phyloP scores from a whole-genome alignment of 1,140 invertebrate species.

The Formica exsecta region DNA sequence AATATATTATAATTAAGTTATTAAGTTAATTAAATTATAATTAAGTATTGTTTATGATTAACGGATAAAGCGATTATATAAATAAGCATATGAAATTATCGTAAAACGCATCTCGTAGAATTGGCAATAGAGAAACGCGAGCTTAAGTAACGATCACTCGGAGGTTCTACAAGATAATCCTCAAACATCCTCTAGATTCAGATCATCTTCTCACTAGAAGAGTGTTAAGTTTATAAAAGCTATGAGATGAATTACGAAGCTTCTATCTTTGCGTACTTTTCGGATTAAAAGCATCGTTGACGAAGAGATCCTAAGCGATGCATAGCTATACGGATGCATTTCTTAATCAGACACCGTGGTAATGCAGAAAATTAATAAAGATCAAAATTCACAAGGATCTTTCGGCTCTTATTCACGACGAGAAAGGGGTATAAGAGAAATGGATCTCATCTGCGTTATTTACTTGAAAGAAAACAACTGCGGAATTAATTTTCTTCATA shows the following conservation, averaged over 20 bases:
- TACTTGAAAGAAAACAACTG: background rate
- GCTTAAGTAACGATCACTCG: background rate
- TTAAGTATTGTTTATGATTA: background rate
- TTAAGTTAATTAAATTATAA: no score
- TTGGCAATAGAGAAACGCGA: background rate
- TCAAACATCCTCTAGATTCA: background rate
- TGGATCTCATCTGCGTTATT: background rate
- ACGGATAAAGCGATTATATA: background rate
- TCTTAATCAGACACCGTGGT: background rate
- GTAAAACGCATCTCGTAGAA: background rate
- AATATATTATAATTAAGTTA: no score
- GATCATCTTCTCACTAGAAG: background rate
- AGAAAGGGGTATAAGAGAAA: background rate
- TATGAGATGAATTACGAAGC: conserved; percentile 26
- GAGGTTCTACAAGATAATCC: conserved; percentile 10
- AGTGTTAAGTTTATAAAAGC: conserved; percentile 22
- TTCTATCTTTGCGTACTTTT: conserved; percentile 1
- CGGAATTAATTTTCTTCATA: background rate
- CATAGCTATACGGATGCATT: background rate
- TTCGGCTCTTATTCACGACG: background rate
- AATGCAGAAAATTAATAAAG: conserved; percentile 29
- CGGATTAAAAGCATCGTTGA: conserved; percentile 16
- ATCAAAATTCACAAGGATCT: conserved; percentile 27
- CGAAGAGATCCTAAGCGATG: background rate
- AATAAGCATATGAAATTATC: background rate